phyloP scores from a whole-genome alignment of 2,113 vertebrate species.

The Xyrauchen texanus region DNA sequence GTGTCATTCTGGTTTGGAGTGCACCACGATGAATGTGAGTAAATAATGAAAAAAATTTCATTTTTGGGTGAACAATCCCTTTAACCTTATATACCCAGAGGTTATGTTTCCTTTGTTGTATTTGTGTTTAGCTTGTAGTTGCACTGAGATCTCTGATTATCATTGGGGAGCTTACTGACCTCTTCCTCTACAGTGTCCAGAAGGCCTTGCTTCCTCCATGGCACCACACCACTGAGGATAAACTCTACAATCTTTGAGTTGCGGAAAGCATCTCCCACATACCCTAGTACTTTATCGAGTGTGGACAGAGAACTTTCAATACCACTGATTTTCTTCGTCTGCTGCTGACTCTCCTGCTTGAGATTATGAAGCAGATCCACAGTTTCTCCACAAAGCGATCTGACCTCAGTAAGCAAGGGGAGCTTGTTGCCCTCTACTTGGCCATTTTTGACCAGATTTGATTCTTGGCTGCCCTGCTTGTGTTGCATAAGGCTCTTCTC shows the following conservation, averaged over 20 bases:
- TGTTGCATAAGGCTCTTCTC: constrained; percentile 71
- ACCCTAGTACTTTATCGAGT: constrained; percentile 76
- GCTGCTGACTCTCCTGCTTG: constrained; percentile 71
- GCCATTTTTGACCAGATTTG: constrained; percentile 15
- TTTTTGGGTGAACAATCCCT: no score
- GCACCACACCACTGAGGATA: constrained; percentile 75
- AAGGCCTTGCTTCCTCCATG: constrained; percentile 76
- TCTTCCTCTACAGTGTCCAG: constrained; percentile 64
- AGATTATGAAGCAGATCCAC: constrained; percentile 72
- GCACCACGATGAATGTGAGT: no score
- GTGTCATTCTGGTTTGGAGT: no score
- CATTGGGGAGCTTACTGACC: constrained; percentile 73
- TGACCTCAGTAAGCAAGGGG: constrained; percentile 54
- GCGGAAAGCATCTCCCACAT: constrained; percentile 77
- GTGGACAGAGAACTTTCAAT: constrained; percentile 77
- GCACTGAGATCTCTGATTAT: neutral
- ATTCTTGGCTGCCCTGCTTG: constrained; percentile 51
- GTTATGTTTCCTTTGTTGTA: neutral
- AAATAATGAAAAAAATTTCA: no score
- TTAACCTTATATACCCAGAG: neutral
- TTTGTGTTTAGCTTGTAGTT: neutral
- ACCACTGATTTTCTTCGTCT: constrained; percentile 76
- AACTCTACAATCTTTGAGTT: constrained; percentile 84
- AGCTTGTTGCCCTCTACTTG: constrained; percentile 27
- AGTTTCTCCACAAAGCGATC: constrained; percentile 71